Evolutionary conservation across 1,140 invertebrate genomes (phyloP), one percentile per base, ranked within the genome.

Genomic region (Habropoda laboriosa): DNA sequence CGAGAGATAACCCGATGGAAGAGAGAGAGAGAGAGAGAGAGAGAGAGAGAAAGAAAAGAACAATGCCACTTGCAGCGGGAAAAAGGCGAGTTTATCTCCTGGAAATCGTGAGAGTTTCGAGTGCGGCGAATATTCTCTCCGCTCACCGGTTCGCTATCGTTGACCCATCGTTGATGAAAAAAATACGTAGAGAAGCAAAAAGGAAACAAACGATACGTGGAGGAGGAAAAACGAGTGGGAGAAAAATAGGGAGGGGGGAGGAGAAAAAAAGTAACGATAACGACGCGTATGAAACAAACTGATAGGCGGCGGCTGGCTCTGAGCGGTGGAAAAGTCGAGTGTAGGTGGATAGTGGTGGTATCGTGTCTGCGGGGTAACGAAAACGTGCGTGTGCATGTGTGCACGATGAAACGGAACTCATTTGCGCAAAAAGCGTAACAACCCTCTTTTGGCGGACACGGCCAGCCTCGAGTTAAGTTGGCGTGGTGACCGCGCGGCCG

Each of bases 391-490:
- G 18, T 21, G 2, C 12, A 13, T n/a, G 24, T n/a, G 18, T 13
- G 8, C 24, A 7, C 12, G 72, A 57, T 24, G 60, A 45, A 73
- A 79, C 67, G 61, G 40, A 55, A 49, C 38, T 71, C 76, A 75
- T 80, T 75, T 80, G 47, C 51, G 27, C 45, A 45, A 57, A 66
- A 49, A 66, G 38, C 42, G 81, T 70, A 79, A 70, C 68, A 45
- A 42, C 47, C 53, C 42, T n/a, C n/a, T 68, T 76, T 30, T 40
- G 63, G 38, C 42, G 7, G 60, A 64, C 45, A 21, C 64, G 47
- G 32, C 45, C 13, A 60, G 38, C 45, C 55, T 58, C 57, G 55
- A 67, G 58, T 76, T 83, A 77, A 76, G 66, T 77, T 85, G 57
- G 71, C 57, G 57, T 58, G 82, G 58, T 82, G 27, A 40, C 38